Base-by-base conservation (phyloP, 2,113 vertebrate genomes). In the Centropristis striata region DNA sequence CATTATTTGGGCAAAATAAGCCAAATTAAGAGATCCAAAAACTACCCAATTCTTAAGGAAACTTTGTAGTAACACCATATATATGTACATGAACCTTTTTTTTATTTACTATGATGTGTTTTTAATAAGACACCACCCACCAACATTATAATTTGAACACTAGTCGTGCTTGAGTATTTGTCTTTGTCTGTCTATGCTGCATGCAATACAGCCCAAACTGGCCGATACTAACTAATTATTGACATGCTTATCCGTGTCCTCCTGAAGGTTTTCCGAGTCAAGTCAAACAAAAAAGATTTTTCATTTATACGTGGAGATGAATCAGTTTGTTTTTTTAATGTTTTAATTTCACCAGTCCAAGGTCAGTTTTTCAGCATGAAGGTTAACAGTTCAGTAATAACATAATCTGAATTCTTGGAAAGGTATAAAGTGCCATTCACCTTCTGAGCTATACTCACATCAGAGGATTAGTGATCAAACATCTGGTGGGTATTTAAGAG, bases 331-430 rank as follows among this genome's bases (percentile, higher is more conserved):
- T n/a, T n/a, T n/a, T n/a, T n/a, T n/a, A n/a, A n/a, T n/a, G n/a
- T n/a, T n/a, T 32, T 32, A 32, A 32, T 3, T 71, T 37, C 11
- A 74, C 77, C 73, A 11, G 13, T 20, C 11, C 46, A 51, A 59
- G 61, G 78, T 74, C 47, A 74, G 23, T 61, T 51, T 53, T 49
- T 69, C 71, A 49, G 61, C 11, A 27, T 73, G 49, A 80, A 81
- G 74, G 82, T 74, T 46, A 73, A 58, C 71, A 32, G 46, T 68
- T 69, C 28, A 78, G 23, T 78, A 91, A 81, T 66, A 81, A 83
- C 39, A 63, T 81, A 75, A 92, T 89, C 71, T 81, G 42, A 81
- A 69, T 89, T 85, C 61, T 90, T 84, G 57, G 81, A 50, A 74
- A 71, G 69, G 51, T 44, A 75, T 50, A 39, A 73, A 72, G 65